Conservation (phyloP, 2,113 vertebrate genomes). For the Pungitius pungitius region DNA sequence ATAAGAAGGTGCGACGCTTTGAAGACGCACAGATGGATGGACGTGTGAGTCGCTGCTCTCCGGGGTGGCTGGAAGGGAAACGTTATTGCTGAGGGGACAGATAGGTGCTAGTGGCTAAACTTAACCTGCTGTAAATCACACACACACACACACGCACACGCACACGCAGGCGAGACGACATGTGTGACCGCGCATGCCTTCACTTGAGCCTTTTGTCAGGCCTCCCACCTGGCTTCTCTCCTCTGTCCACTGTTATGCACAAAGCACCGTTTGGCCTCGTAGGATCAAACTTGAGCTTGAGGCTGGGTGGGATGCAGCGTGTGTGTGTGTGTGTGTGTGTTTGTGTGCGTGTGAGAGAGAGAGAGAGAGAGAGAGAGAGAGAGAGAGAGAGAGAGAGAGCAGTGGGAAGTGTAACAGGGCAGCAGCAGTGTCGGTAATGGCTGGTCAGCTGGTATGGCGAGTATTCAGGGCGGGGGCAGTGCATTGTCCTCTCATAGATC, state of each 20-base stretch:
- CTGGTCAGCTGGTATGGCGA: constrained; percentile 80
- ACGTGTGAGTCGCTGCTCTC: constrained; percentile 44
- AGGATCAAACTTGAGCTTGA: constrained; percentile 53
- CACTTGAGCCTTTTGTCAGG: constrained; percentile 62
- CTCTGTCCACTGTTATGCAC: constrained; percentile 32
- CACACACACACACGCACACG: neutral
- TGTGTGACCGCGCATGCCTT: constrained; percentile 61
- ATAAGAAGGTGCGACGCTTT: constrained; percentile 52
- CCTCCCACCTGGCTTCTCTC: constrained; percentile 60
- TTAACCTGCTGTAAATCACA: constrained; percentile 71
- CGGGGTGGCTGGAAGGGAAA: constrained; percentile 52
- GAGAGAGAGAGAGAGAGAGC: constrained; percentile 40
- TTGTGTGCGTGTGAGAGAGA: constrained; percentile 30
- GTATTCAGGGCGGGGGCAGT: constrained; percentile 77
- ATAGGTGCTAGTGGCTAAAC: constrained; percentile 72
- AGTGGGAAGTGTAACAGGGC: constrained; percentile 67
- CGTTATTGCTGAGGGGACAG: constrained; percentile 58
- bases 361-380: constrained; percentile 44
- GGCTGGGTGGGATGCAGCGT: constrained; percentile 29
- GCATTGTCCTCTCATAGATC: constrained; percentile 79
- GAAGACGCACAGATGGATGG: too few relatives aligned
- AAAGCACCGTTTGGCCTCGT: constrained; percentile 38
- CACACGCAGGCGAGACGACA: constrained; percentile 28
- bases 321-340: constrained; percentile 23
- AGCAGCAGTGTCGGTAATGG: constrained; percentile 73